phyloP scores from a whole-genome alignment of 2,113 vertebrate genomes.

The Myiozetetes cayanensis region DNA sequence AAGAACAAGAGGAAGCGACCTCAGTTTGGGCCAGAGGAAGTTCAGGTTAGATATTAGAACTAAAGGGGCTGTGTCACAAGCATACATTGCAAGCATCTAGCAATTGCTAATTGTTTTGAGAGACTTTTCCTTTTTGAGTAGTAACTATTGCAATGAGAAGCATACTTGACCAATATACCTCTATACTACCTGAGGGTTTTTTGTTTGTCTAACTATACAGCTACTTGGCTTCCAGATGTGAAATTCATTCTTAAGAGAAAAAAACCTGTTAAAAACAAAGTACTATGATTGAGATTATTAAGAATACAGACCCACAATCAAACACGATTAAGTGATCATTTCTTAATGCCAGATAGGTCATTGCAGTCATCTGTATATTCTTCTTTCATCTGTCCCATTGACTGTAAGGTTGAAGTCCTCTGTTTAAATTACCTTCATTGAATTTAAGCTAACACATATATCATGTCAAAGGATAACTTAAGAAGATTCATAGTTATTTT shows the following conservation, averaged over 20 bases:
- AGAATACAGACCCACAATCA: neutral
- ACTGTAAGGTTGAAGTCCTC: neutral
- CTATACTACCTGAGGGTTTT: neutral
- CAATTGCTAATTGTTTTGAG: accelerated
- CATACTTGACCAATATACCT: neutral
- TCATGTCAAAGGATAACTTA: neutral
- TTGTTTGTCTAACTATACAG: neutral
- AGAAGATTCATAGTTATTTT: neutral
- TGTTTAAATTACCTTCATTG: neutral
- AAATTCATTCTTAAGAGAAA: neutral
- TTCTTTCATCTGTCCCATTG: neutral
- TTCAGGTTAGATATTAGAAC: neutral
- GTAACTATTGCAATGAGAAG: neutral
- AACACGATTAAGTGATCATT: neutral
- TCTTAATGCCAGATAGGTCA: neutral
- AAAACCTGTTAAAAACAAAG: neutral
- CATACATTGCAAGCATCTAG: neutral
- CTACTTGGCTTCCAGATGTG: neutral
- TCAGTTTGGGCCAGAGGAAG: neutral
- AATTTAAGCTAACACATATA: neutral
- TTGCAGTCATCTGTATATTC: neutral
- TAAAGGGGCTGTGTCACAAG: neutral
- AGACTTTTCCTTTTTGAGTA: neutral
- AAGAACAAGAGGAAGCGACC: neutral
- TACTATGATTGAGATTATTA: neutral